Base-by-base conservation (phyloP, 2,113 vertebrate species). In the Neogale vison region DNA sequence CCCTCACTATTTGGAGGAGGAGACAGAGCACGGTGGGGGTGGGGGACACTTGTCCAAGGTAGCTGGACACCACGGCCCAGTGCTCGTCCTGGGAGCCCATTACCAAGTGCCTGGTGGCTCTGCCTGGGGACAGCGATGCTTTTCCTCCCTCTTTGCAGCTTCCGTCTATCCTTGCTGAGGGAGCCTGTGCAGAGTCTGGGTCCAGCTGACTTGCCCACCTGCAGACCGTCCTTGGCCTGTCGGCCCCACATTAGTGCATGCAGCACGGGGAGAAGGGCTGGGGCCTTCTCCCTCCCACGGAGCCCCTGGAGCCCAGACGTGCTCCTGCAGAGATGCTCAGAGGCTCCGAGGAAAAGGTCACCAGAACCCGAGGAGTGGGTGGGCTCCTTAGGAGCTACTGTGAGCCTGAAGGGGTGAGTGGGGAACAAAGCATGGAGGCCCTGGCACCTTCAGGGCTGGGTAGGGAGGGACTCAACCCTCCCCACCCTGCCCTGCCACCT, bases 21-120 rank as follows among this genome's bases (percentile, higher is more conserved):
- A 57, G 6, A 61, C 3, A 1, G n/a, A 77, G 5, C 21, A 29
- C 1, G 0, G 2, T 12, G 8, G 31, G 39, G 57, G 61, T 24
- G 4, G 12, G 24, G 42, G 24, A 3, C 3, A 7, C 57, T 39
- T 21, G 15, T 50, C 88, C 34, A 36, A 12, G 34, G 59, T 12
- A 0, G 6, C 74, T 9, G 4, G 42, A 24, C 31, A 47, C 21
- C 36, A 59, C 42, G 20, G 42, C 52, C 42, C 34, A 52, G 47
- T 29, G 63, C 65, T 71, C 14, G 2, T 29, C 7, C 87, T 1
- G 1, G 4, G 52, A 17, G 39, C 47, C 47, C 5, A 4, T 71
- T n/a, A 26, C 29, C 42, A 63, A 17, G 1, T 3, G 45, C 4
- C 17, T 57, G 67, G 24, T 31, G 76, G 88, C 45, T 39, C 24